Conservation (phyloP, 2,797 vertebrate species). For the Scolopax bukidnonensis region DNA sequence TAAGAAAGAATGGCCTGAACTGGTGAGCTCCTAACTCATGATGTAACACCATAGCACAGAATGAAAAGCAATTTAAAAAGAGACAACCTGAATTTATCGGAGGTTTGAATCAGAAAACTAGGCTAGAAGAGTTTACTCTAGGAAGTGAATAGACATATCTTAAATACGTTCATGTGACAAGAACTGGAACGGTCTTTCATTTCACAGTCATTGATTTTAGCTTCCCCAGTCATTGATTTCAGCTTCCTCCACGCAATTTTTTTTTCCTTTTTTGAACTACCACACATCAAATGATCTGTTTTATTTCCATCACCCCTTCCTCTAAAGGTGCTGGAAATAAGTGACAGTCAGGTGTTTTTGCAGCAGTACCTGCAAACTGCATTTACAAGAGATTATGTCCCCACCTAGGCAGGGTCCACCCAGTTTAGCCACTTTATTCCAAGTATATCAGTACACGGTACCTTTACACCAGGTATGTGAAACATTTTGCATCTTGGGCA, state of each 20-base stretch:
- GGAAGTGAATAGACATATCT: background rate
- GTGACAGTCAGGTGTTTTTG: accelerated
- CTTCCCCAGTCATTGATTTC: background rate
- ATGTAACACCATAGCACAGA: background rate
- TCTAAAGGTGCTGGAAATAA: background rate
- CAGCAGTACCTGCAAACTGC: background rate
- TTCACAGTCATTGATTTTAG: background rate
- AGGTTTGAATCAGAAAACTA: background rate
- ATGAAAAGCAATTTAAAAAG: background rate
- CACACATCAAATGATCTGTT: accelerated
- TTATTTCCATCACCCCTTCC: background rate
- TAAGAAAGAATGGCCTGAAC: background rate
- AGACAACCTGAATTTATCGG: background rate
- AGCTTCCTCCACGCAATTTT: background rate
- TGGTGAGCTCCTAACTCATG: background rate
- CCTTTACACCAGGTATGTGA: background rate
- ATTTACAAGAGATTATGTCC: background rate
- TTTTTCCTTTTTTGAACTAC: background rate
- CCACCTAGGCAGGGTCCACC: background rate
- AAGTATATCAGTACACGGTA: background rate
- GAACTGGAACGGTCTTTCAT: background rate
- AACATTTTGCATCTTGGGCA: background rate
- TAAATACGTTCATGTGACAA: background rate
- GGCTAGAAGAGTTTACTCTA: background rate
- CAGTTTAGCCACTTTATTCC: background rate